These are phyloP conservation scores for Caenorhabditis doughertyi DNA, from an alignment of 2,888 invertebrate species.

Conservation along the genomic window DNA sequence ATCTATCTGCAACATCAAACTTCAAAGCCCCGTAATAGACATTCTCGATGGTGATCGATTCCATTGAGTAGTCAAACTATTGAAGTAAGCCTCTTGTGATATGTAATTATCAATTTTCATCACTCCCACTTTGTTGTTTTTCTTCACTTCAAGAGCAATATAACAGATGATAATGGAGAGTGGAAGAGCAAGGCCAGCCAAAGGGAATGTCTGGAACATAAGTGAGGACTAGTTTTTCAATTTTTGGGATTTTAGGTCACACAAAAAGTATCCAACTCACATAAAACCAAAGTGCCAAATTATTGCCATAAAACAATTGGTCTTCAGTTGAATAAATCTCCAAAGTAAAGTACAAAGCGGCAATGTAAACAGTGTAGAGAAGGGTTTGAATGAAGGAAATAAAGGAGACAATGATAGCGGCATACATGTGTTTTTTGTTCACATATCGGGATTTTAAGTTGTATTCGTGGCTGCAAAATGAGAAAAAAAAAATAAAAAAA, in stretches of 20 bases:
- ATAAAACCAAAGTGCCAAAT: conserved; percentile 35
- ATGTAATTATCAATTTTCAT: conserved; percentile 14
- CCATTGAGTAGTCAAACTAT: conserved; percentile 23
- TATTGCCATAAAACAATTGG: conserved; percentile 18
- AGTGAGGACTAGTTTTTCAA: no score
- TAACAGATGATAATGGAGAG: conserved; percentile 17
- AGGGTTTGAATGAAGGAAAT: conserved; percentile 45
- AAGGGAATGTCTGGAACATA: conserved; percentile 37
- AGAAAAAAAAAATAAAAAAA: background rate
- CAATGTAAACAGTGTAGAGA: conserved; percentile 37
- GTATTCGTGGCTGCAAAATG: conserved; percentile 32
- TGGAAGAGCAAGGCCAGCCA: conserved; percentile 42
- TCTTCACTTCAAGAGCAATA: conserved; percentile 3
- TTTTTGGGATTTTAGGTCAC: background rate
- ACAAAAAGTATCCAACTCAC: conserved; percentile 2
- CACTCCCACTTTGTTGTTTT: conserved; percentile 40
- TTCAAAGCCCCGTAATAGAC: no score
- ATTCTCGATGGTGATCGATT: no score
- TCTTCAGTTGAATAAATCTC: background rate
- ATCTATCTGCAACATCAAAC: no score
- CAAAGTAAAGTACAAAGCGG: background rate
- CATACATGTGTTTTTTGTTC: conserved; percentile 41
- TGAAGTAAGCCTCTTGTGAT: conserved; percentile 41
- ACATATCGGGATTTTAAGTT: conserved; percentile 36
- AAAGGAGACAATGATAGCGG: conserved; percentile 45